Percentiles rank a stretch among this genome's conserved stretches.
Evolutionary conservation across 2,113 vertebrate species (phyloP).

Genomic region (Rhinoptilus africanus): DNA sequence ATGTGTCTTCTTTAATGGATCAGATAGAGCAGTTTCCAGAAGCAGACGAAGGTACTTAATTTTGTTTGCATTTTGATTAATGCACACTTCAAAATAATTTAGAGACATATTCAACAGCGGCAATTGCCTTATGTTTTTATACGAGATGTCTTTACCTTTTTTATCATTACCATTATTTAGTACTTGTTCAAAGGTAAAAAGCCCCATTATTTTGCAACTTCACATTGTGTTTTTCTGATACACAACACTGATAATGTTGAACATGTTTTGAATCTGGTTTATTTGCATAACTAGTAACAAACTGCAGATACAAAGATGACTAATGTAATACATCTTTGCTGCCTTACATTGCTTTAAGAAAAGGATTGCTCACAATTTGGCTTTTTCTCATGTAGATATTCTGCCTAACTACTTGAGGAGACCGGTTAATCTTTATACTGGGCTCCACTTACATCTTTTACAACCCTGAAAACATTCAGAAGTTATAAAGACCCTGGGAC

Average conservation of each 20-base stretch:
- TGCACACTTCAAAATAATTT: constrained; percentile 36
- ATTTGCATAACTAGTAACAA: not conserved
- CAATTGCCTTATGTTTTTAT: not conserved
- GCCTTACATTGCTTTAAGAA: not conserved
- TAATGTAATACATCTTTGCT: not conserved
- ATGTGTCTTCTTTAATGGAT: constrained; percentile 4
- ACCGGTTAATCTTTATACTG: constrained; percentile 35
- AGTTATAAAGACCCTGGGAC: constrained; percentile 19
- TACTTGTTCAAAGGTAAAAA: not conserved
- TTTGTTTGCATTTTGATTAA: constrained; percentile 37
- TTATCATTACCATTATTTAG: not conserved
- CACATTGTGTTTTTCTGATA: not conserved
- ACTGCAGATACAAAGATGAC: not conserved
- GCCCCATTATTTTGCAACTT: not conserved
- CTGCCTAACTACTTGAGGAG: not conserved
- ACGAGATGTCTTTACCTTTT: not conserved
- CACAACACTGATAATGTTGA: not conserved
- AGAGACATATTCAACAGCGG: not conserved
- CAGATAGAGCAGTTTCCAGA: not conserved
- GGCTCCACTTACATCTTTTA: constrained; percentile 6
- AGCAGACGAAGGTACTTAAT: constrained; percentile 19
- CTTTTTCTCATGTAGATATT: not conserved
- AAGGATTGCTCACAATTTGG: not conserved
- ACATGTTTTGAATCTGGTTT: not conserved
- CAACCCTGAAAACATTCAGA: not conserved